Evolutionary conservation across 1,140 invertebrate genomes (phyloP), one percentile per base, ranked within the genome.

Genomic region (Frieseomelitta varia): DNA sequence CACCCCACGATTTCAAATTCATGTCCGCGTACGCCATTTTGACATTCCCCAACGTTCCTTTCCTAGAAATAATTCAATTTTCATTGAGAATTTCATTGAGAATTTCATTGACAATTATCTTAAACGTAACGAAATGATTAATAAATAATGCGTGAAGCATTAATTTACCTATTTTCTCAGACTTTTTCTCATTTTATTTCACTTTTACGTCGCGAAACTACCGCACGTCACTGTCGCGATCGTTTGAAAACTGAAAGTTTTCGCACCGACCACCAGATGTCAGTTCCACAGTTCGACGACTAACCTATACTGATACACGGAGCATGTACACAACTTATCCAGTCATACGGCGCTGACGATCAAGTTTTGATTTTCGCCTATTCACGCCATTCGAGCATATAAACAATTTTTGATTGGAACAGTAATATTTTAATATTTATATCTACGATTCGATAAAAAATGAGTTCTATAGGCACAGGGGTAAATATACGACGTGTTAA

Each of bases 381-480:
- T 87, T 90, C 89, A 90, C 86, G 84, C 77, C 56, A n/a, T 27
- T 19, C 2, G 1, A 21, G 74, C 27, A 17, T 72, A 67, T 81
- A 90, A 90, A 86, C 72, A 90, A 89, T 84, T 90, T 81, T 86
- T 89, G 47, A 21, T 14, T 27, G 21, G 61, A 39, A 2, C 30
- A 2, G 30, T 34, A 53, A 2, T 81, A 61, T 17, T 58, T 58
- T 24, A 24, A 19, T 63, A n/a, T 71, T 15, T 61, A 3, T 53
- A 72, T 19, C 1, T 11, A 27, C 15, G 21, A 24, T 34, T 55
- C 39, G 2, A 24, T 14, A 47, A 86, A 95, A 93, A 90, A 99
- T 99, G 98, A 99, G 98, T 97, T 99, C 98, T 51, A 99, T 99
- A 92, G 98, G 98, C 91, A 99, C 98, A 83, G 98, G 98, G 87